Evolutionary conservation across 1,140 invertebrate species (phyloP).

Genomic region (Goniozus legneri): DNA sequence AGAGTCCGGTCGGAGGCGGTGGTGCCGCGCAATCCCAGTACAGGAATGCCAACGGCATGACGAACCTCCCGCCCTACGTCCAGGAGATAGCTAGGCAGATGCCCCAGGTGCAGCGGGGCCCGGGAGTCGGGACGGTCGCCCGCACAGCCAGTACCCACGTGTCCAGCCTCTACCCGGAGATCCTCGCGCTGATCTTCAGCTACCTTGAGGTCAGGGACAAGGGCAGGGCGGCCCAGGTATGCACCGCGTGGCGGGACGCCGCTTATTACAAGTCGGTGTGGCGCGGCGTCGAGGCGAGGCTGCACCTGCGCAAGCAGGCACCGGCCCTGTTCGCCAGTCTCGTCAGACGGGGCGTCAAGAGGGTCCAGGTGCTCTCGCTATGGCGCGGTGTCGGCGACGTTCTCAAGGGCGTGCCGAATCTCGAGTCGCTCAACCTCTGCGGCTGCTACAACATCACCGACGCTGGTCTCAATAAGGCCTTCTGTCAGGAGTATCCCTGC

Average conservation of each 20-base stretch:
- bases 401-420: constrained; percentile 77
- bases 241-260: constrained; percentile 84
- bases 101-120: constrained; percentile 17
- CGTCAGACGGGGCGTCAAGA: constrained; percentile 80
- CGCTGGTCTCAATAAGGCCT: constrained; percentile 75
- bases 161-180: constrained; percentile 85
- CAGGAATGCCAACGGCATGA: not conserved
- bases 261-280: constrained; percentile 89
- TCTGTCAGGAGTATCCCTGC: constrained; percentile 68
- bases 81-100: constrained; percentile 21
- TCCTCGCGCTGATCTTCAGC: constrained; percentile 87
- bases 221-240: constrained; percentile 87
- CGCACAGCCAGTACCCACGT: constrained; percentile 77
- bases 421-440: constrained; percentile 84
- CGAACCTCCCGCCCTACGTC: constrained; percentile 15
- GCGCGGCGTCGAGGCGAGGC: constrained; percentile 85
- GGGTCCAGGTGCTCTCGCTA: constrained; percentile 85
- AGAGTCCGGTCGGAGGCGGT: constrained; percentile 8
- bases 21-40: not conserved
- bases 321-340: constrained; percentile 82
- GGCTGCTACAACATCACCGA: constrained; percentile 91
- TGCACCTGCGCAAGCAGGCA: constrained; percentile 81
- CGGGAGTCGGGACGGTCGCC: constrained; percentile 21
- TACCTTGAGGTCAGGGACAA: constrained; percentile 85
- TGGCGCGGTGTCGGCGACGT: constrained; percentile 82